Base-by-base conservation (phyloP, 2,797 vertebrate species). In the Danio tinwini region DNA sequence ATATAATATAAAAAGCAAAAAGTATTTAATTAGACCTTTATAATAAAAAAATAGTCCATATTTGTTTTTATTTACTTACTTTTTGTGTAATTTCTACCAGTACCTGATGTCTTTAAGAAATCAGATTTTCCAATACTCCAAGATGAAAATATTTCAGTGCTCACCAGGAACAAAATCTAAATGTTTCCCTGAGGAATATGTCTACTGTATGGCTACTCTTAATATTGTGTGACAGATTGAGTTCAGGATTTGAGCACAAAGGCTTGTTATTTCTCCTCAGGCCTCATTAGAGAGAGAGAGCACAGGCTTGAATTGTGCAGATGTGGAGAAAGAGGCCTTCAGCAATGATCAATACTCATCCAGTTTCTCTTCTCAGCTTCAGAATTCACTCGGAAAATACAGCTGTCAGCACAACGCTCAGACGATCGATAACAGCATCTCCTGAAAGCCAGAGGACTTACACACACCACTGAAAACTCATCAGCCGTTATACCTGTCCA, bases 361-460 rank as follows among this genome's bases (percentile, higher is more conserved):
- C 74, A 64, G 42, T 55, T 73, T 79, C 70, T 72, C 61, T 76
- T 76, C 70, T 53, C 79, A 58, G 58, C 76, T 69, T 86, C 78
- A 74, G 53, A 63, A 77, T 85, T 82, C 44, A 69, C 55, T 73
- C 71, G 56, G 79, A 77, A 82, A 85, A 80, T 17, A 81, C 79
- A 69, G 47, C 50, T 19, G 73, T 87, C 86, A 86, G 83, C 85
- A 86, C 49, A 52, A 68, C 52, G 44, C 19, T 56, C 65, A 72
- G 61, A 58, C 61, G 76, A 86, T 88, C 87, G 70, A 85, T 86
- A 83, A 53, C 62, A 49, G 42, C 52, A 76, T 76, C 78, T 65
- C 71, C 71, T 68, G 16, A 74, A 59, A 71, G 68, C 53, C 68
- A 74, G 37, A 80, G 21, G 42, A 52, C 64, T 68, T 29, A 62